Percentiles rank a stretch among this genome's conserved stretches.
Evolutionary conservation across 2,888 invertebrate species (phyloP).

Genomic region (Atherix ibis): DNA sequence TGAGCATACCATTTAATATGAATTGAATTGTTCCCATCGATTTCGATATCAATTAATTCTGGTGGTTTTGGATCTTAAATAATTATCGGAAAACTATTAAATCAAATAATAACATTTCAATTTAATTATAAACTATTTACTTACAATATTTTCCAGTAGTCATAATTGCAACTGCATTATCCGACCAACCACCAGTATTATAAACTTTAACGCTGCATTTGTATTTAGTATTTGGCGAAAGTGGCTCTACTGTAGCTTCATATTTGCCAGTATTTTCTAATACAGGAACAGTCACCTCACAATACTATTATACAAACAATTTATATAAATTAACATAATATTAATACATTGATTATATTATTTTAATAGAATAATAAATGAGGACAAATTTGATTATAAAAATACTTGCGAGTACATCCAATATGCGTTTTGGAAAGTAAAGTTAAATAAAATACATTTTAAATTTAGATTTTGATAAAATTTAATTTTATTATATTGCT

Average conservation of each 20-base stretch:
- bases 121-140: slow-evolving; percentile 9
- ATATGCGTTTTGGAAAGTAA: too few relatives aligned
- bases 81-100: neutral
- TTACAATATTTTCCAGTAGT: slow-evolving; percentile 20
- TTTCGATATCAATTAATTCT: slow-evolving; percentile 12
- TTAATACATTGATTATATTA: neutral
- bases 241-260: slow-evolving; percentile 19
- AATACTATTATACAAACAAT: slow-evolving; percentile 2
- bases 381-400: neutral
- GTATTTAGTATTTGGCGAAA: slow-evolving; percentile 23
- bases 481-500: too few relatives aligned
- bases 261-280: neutral
- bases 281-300: neutral
- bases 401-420: too few relatives aligned
- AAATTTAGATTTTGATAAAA: too few relatives aligned
- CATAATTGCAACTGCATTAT: slow-evolving; percentile 9
- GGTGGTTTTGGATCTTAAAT: slow-evolving; percentile 25
- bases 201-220: slow-evolving; percentile 19
- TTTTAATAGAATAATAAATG: neutral
- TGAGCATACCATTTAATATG: slow-evolving; percentile 21
- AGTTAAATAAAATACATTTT: too few relatives aligned
- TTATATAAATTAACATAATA: neutral
- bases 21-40: slow-evolving; percentile 14
- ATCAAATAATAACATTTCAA: too few relatives aligned
- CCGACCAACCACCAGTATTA: slow-evolving; percentile 25